phyloP scores from a whole-genome alignment of 2,797 vertebrate genomes.

The Amblyraja radiata region DNA sequence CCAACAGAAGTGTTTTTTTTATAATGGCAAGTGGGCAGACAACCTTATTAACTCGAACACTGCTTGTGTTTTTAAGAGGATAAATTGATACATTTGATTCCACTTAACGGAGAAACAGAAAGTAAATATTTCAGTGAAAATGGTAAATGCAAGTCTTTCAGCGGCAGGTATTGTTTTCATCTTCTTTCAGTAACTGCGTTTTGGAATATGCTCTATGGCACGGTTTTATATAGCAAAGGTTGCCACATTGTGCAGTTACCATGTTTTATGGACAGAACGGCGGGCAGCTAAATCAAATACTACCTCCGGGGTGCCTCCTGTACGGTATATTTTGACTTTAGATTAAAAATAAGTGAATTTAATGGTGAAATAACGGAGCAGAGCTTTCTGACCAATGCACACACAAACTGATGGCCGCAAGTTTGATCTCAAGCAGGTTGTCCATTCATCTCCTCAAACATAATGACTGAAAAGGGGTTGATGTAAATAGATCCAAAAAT shows the following conservation, averaged over 20 bases:
- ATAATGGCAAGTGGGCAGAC: constrained; percentile 19
- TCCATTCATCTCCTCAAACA: constrained; percentile 6
- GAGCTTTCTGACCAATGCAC: neutral
- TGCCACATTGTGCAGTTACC: neutral
- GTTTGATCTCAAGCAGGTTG: constrained; percentile 29
- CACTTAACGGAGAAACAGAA: constrained; percentile 6
- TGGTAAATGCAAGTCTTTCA: neutral
- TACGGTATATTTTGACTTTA: neutral
- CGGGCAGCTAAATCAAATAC: neutral
- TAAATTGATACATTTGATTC: constrained; percentile 29
- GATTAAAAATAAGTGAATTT: neutral
- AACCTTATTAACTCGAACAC: constrained; percentile 30
- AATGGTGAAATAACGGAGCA: neutral
- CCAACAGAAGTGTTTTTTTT: constrained; percentile 27
- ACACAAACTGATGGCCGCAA: neutral
- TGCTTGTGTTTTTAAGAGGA: constrained; percentile 19
- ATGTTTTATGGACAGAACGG: neutral
- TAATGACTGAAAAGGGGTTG: neutral
- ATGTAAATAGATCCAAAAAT: constrained; percentile 19
- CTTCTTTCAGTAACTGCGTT: neutral
- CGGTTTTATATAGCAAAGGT: neutral
- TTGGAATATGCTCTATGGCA: neutral
- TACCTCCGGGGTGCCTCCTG: neutral
- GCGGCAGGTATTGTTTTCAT: neutral
- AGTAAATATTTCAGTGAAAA: constrained; percentile 30